Percentiles rank a stretch among this genome's conserved stretches.
These are phyloP conservation scores for Lampris incognitus DNA, from an alignment of 2,113 vertebrate genomes.

Conservation along the genomic window DNA sequence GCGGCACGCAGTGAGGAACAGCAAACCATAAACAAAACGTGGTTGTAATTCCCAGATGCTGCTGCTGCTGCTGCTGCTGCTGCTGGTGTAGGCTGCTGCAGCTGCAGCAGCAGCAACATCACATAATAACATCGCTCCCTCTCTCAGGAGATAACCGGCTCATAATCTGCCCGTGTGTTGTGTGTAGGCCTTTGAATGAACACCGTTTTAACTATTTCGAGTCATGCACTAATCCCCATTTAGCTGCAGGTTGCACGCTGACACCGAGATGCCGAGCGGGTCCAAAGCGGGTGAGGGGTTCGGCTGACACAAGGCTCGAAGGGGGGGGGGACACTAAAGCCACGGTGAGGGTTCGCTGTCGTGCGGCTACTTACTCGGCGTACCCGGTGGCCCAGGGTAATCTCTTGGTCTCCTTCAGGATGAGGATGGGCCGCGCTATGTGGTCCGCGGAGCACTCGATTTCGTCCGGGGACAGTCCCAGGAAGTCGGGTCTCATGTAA, in stretches of 20 bases:
- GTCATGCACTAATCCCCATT: too few species aligned
- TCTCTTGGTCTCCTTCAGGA: slow-evolving; percentile 76
- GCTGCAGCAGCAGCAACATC: background rate
- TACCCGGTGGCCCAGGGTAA: slow-evolving; percentile 81
- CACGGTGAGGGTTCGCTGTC: background rate
- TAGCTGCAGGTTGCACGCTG: too few species aligned
- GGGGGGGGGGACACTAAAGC: background rate
- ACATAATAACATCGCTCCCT: too few species aligned
- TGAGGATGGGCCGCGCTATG: slow-evolving; percentile 76
- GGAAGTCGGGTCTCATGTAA: slow-evolving; percentile 73
- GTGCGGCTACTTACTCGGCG: slow-evolving; percentile 70
- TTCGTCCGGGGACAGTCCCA: slow-evolving; percentile 74
- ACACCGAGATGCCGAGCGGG: too few species aligned
- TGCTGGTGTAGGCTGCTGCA: too few species aligned
- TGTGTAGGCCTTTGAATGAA: too few species aligned
- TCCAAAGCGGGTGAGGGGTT: too few species aligned
- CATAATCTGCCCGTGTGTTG: too few species aligned
- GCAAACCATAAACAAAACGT: slow-evolving; percentile 6
- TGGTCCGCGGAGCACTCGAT: slow-evolving; percentile 79
- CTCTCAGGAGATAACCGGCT: too few species aligned
- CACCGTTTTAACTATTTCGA: too few species aligned
- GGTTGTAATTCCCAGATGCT: slow-evolving; percentile 23
- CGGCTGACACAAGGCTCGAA: too few species aligned
- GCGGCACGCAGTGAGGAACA: background rate
- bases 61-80: slow-evolving; percentile 14